Evolutionary conservation across 2,113 vertebrate genomes (phyloP), one percentile per base, ranked within the genome.

Genomic region (Grammomys dolichurus): DNA sequence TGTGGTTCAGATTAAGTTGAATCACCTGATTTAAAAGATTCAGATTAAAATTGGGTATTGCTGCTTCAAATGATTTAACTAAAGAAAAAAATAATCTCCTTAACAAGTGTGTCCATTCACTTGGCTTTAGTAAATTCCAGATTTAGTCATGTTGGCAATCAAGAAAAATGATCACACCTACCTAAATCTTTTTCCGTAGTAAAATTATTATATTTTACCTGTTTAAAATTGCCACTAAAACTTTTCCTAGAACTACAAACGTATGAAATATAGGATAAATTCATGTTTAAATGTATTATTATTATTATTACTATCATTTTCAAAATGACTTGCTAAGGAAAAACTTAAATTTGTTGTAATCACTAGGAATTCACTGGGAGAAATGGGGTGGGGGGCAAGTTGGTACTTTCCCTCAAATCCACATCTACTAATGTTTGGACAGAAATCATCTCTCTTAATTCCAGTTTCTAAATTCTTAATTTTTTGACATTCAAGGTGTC

Each of bases 201-300:
- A 77, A 90, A 93, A 90, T 65, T 28, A 70, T 22, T 90, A 0
- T 13, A 94, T 81, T 70, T 96, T 24, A 95, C 70, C 77, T 95
- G 69, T 95, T 84, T 22, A 51, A 94, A 92, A 85, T 33, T 28
- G 31, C 14, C 24, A 60, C 3, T 26, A 87, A 0, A 0, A 17
- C 87, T 90, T 31, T 96, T 0, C 0, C 3, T 13, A 24, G 63
- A 65, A 65, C 24, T 65, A 65, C 58, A 65, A 80, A 51, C n/a
- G 80, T 73, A 78, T n/a, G 40, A 28, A 14, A 91, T 75, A 70
- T 60, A 58, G 28, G 24, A 56, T 56, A 14, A 56, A 11, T 51
- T 51, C 11, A 51, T 51, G 51, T 51, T 51, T 51, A 51, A 51
- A 51, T 51, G 1, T 51, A 51, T 26, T 63, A 63, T 63, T 26